phyloP scores from a whole-genome alignment of 2,113 vertebrate species.

The Tachuris rubrigastra region DNA sequence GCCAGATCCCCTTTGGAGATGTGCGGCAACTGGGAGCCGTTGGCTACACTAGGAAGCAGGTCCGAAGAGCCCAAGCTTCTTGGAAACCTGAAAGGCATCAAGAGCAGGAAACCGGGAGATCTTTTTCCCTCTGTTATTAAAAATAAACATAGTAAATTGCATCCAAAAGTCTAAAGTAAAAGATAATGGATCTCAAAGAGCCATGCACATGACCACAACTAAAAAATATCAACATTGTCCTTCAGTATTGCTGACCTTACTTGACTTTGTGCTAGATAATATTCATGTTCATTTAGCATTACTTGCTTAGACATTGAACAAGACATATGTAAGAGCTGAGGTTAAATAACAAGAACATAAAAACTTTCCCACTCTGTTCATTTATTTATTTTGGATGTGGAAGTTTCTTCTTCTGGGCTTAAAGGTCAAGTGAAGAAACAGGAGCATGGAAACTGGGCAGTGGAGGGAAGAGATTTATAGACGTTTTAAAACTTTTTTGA shows the following conservation, averaged over 20 bases:
- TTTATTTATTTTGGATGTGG: not conserved
- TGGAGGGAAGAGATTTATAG: not conserved
- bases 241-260: not conserved
- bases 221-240: not conserved
- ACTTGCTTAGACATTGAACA: not conserved
- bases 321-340: not conserved
- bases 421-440: not conserved
- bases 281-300: not conserved
- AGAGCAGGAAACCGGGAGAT: not conserved
- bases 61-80: not conserved
- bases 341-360: not conserved
- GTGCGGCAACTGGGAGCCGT: accelerated
- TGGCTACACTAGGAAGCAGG: accelerated
- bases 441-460: not conserved
- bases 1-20: not conserved
- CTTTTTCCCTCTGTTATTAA: not conserved
- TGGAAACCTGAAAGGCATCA: not conserved
- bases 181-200: not conserved
- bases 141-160: not conserved
- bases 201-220: not conserved
- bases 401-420: not conserved
- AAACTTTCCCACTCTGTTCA: not conserved
- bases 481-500: not conserved
- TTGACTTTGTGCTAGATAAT: not conserved
- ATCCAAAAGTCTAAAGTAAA: not conserved